A percentile compares a stretch with the other conserved stretches of the same genome.
These are phyloP conservation scores for Lasioglossum albipes DNA, from an alignment of 1,140 invertebrate species.

Conservation along the genomic window DNA sequence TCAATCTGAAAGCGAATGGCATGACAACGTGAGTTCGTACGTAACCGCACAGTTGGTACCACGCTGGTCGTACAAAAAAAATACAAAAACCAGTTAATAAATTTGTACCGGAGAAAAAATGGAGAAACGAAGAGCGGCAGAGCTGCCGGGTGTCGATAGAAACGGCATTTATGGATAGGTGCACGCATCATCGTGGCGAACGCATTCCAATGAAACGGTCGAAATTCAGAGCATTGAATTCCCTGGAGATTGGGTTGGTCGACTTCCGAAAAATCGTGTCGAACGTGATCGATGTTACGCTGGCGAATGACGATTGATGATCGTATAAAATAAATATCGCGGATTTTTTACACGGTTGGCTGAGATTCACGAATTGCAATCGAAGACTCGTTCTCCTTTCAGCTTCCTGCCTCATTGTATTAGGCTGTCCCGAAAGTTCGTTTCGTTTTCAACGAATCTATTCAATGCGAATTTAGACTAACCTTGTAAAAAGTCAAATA, in stretches of 20 bases:
- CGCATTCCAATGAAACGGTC: slow-evolving; percentile 39
- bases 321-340: slow-evolving; percentile 36
- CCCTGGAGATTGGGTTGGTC: slow-evolving; percentile 37
- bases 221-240: slow-evolving; percentile 22
- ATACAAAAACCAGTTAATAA: background rate
- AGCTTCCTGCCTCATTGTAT: too few species aligned
- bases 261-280: slow-evolving; percentile 45
- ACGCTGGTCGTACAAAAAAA: background rate
- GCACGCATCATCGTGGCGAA: slow-evolving; percentile 43
- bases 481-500: too few species aligned
- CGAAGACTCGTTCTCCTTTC: background rate
- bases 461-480: too few species aligned
- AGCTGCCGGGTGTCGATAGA: slow-evolving; percentile 37
- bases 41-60: too few species aligned
- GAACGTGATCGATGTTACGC: slow-evolving; percentile 40
- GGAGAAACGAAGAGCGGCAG: slow-evolving; percentile 14
- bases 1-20: background rate
- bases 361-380: background rate
- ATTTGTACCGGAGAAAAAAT: slow-evolving; percentile 18
- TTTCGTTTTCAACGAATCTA: too few species aligned
- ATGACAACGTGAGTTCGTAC: too few species aligned
- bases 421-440: too few species aligned
- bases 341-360: too few species aligned
- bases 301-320: slow-evolving; percentile 55
- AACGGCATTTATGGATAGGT: slow-evolving; percentile 50